Base-by-base conservation (phyloP, 2,888 invertebrate species). In the Trachelus troglodyta region DNA sequence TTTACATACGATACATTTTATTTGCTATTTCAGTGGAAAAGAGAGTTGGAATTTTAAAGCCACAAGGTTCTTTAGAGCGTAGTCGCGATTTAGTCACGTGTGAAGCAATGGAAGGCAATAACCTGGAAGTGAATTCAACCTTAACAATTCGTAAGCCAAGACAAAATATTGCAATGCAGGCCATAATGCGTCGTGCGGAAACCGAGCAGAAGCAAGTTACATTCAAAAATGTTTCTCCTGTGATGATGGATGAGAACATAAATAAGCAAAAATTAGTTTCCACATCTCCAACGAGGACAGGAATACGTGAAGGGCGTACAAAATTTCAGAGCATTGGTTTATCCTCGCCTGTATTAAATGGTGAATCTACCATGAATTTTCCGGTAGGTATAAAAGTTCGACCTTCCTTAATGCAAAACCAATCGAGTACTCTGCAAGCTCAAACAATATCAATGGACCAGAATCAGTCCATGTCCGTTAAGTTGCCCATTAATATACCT, bases 111-210 rank as follows among this genome's bases (percentile, higher is more conserved):
- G 88, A 89, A 78, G 80, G 79, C 11, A 86, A 76, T 68, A 85
- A 80, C 77, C 75, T 84, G 69, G 89, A 89, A 74, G 71, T 79
- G 9, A 87, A 84, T 78, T 81, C 82, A 30, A 75, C 78, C 11
- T 82, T 85, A 4, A 80, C 80, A 23, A 83, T 81, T 11, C 86
- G 90, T 9, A 90, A 89, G 77, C 89, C 89, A 1, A 85, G 96
- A 80, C 96, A 96, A 87, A 97, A 97, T 90, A 95, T 96, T 74
- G 97, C 96, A 0, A 94, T 97, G 93, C 95, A 95, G 79, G 95
- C 95, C 81, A 95, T 96, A 87, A 94, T 95, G 93, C 93, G 95
- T 82, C 95, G 95, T 81, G 94, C 95, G 83, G 95, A 95, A 88
- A 95, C 94, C 83, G 93, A 93, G 74, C 95, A 94, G 86, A 95